These are phyloP conservation scores for Mus musculus DNA, from an alignment of 2,113 vertebrate species.

Conservation along the genomic window DNA sequence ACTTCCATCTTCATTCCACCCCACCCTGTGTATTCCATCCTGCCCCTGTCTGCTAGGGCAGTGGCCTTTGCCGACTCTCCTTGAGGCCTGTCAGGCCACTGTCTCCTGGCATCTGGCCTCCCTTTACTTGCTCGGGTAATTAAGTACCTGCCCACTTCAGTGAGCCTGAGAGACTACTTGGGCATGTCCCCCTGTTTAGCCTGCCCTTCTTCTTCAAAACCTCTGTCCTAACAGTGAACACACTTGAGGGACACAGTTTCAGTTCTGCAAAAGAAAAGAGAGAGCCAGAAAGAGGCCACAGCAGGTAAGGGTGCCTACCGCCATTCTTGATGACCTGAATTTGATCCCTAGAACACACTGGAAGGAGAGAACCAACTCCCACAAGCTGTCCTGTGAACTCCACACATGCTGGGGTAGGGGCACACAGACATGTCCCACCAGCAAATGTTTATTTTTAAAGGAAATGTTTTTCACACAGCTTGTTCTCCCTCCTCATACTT, in stretches of 20 bases:
- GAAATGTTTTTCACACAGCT: not conserved
- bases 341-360: not conserved
- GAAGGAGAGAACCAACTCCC: not conserved
- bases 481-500: conserved; percentile 15
- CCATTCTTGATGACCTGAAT: not conserved
- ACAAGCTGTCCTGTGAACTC: no score
- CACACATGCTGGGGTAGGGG: not conserved
- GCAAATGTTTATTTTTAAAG: not conserved
- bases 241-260: not conserved
- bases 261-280: conserved; percentile 1
- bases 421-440: no score
- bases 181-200: not conserved
- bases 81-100: not conserved
- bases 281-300: not conserved
- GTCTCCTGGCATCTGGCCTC: not conserved
- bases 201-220: not conserved
- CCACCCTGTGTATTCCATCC: not conserved
- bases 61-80: not conserved
- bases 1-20: not conserved
- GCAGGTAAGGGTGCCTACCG: not conserved
- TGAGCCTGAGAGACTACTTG: not conserved
- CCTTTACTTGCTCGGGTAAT: not conserved
- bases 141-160: not conserved
- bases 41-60: not conserved
- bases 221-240: not conserved